phyloP scores from a whole-genome alignment of 2,113 vertebrate species.

The Lepisosteus osseus region DNA sequence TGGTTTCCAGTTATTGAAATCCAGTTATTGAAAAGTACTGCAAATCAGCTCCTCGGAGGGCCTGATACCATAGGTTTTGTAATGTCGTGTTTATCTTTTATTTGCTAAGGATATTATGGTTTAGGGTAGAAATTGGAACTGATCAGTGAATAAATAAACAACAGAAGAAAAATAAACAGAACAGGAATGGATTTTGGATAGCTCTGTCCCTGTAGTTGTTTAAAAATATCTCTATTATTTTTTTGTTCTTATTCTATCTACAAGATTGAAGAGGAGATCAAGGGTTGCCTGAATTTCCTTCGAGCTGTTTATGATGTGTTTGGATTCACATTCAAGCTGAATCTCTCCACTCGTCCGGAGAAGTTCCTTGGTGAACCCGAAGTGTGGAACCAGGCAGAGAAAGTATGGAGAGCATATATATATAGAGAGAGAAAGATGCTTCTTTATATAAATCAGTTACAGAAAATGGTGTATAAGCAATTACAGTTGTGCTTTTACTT shows the following conservation, averaged over 20 bases:
- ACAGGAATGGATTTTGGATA: too few relatives aligned
- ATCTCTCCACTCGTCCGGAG: constrained; percentile 94
- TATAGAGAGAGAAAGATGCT: too few relatives aligned
- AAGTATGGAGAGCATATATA: constrained; percentile 58
- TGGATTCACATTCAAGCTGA: constrained; percentile 94
- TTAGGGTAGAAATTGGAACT: too few relatives aligned
- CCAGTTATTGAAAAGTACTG: too few relatives aligned
- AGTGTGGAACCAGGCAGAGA: constrained; percentile 92
- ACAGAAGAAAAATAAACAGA: too few relatives aligned
- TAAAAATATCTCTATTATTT: neutral
- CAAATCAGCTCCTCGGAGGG: too few relatives aligned
- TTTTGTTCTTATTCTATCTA: constrained; percentile 1
- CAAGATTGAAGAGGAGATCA: constrained; percentile 93
- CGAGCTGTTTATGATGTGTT: constrained; percentile 86
- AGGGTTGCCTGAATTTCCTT: constrained; percentile 89
- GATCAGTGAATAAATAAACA: too few relatives aligned
- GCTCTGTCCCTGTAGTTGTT: neutral
- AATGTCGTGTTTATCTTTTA: too few relatives aligned
- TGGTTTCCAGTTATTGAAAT: too few relatives aligned
- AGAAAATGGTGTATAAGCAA: neutral
- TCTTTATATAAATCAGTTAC: too few relatives aligned
- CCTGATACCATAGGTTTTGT: too few relatives aligned
- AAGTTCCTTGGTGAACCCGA: constrained; percentile 89
- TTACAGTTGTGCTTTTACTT: constrained; percentile 24
- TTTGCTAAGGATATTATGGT: too few relatives aligned